Percentiles rank a stretch among this genome's conserved stretches.
These are phyloP conservation scores for Caenorhabditis macrosperma DNA, from an alignment of 2,888 invertebrate genomes.

Conservation along the genomic window DNA sequence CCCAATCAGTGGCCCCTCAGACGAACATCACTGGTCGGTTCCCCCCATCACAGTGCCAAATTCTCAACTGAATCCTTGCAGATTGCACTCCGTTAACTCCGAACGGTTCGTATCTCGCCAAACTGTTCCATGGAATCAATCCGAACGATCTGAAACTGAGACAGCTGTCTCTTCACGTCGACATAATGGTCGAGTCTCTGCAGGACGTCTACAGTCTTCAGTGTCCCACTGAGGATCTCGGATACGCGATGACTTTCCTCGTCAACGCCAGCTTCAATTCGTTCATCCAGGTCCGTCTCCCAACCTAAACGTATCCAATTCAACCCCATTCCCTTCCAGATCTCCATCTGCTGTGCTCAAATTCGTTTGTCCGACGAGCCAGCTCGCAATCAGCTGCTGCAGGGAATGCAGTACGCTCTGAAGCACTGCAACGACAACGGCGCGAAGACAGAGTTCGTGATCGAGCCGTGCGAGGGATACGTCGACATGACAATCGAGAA, in stretches of 20 bases:
- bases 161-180: slow-evolving; percentile 70
- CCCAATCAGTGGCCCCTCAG: slow-evolving; percentile 1
- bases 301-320: background rate
- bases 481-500: slow-evolving; percentile 75
- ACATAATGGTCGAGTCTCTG: slow-evolving; percentile 69
- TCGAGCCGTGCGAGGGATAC: slow-evolving; percentile 68
- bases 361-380: slow-evolving; percentile 49
- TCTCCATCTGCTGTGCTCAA: slow-evolving; percentile 66
- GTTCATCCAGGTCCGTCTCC: slow-evolving; percentile 66
- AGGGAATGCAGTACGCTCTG: slow-evolving; percentile 65
- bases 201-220: slow-evolving; percentile 58
- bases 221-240: slow-evolving; percentile 71
- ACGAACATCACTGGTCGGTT: slow-evolving; percentile 20
- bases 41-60: background rate
- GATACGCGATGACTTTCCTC: slow-evolving; percentile 64
- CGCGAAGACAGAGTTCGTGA: slow-evolving; percentile 64
- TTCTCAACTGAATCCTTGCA: slow-evolving; percentile 5
- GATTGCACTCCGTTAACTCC: slow-evolving; percentile 64
- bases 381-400: slow-evolving; percentile 55
- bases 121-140: slow-evolving; percentile 58
- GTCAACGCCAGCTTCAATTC: slow-evolving; percentile 65
- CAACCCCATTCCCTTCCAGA: slow-evolving; percentile 42
- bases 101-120: slow-evolving; percentile 67
- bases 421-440: slow-evolving; percentile 56
- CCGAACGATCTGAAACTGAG: slow-evolving; percentile 47